These are phyloP conservation scores for Monochamus saltuarius DNA, from an alignment of 1,140 invertebrate genomes.

Conservation along the genomic window DNA sequence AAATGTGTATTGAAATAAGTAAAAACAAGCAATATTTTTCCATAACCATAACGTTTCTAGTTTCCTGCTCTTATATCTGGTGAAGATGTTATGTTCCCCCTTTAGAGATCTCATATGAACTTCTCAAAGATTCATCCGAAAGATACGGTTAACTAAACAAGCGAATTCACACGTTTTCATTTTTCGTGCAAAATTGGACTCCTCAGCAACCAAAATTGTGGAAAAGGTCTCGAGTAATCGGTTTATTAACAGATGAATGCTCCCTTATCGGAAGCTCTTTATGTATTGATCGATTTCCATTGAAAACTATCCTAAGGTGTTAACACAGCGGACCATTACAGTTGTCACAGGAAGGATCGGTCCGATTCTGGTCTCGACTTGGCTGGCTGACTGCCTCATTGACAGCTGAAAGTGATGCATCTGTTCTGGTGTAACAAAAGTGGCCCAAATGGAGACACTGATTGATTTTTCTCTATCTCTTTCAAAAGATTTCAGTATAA, in stretches of 20 bases:
- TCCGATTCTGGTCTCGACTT: background rate
- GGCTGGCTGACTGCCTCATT: constrained; percentile 32
- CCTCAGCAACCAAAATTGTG: constrained; percentile 27
- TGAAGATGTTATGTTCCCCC: too few species aligned
- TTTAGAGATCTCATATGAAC: too few species aligned
- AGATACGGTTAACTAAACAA: constrained; percentile 13
- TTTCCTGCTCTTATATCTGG: too few species aligned
- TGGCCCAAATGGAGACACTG: constrained; percentile 40
- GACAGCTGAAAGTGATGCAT: constrained; percentile 43
- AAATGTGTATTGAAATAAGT: too few species aligned
- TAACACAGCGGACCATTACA: constrained; percentile 13
- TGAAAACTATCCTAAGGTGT: constrained; percentile 30
- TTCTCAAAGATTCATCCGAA: too few species aligned
- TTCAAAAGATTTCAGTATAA: constrained; percentile 25
- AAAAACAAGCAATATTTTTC: too few species aligned
- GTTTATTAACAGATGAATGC: constrained; percentile 39
- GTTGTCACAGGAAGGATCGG: background rate
- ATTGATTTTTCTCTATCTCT: constrained; percentile 42
- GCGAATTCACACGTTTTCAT: constrained; percentile 17
- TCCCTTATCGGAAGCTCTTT: constrained; percentile 36
- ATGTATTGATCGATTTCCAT: constrained; percentile 28
- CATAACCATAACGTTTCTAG: too few species aligned
- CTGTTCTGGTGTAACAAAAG: constrained; percentile 40
- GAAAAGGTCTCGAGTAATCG: constrained; percentile 40
- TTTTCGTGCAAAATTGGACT: constrained; percentile 24